phyloP scores from a whole-genome alignment of 2,888 invertebrate genomes.

The Ametastegia equiseti region DNA sequence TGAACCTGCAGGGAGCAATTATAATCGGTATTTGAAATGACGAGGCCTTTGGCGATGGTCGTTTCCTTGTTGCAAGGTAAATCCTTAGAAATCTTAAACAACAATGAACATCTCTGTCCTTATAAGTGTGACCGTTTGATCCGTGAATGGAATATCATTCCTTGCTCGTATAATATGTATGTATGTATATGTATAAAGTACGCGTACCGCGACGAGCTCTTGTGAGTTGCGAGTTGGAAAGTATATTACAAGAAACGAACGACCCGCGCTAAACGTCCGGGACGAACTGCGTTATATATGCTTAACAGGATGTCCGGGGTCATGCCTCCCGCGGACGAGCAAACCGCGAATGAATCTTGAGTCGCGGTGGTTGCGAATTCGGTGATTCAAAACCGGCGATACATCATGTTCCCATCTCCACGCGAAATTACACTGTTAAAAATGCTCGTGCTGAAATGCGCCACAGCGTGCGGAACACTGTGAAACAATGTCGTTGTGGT shows the following conservation, averaged over 20 bases:
- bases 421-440: neutral
- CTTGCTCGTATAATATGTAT: no score
- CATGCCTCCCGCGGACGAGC: constrained; percentile 30
- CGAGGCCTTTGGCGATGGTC: constrained; percentile 19
- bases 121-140: constrained; percentile 37
- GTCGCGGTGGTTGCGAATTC: constrained; percentile 23
- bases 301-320: constrained; percentile 50
- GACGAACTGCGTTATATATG: constrained; percentile 18
- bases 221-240: constrained; percentile 30
- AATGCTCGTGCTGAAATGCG: no score
- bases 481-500: no score
- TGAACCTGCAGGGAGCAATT: neutral
- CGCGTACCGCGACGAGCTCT: neutral
- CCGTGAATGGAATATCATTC: constrained; percentile 45
- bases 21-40: constrained; percentile 12
- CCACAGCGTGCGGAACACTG: no score
- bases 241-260: constrained; percentile 29
- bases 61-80: constrained; percentile 13
- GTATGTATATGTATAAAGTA: no score
- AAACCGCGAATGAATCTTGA: constrained; percentile 22
- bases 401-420: neutral
- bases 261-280: constrained; percentile 14
- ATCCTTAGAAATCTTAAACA: constrained; percentile 15
- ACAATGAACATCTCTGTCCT: constrained; percentile 37
- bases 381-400: constrained; percentile 28